Evolutionary conservation across 64 coral and sea anemone species (phyloP).

Genomic region (Platygyra sinensis): DNA sequence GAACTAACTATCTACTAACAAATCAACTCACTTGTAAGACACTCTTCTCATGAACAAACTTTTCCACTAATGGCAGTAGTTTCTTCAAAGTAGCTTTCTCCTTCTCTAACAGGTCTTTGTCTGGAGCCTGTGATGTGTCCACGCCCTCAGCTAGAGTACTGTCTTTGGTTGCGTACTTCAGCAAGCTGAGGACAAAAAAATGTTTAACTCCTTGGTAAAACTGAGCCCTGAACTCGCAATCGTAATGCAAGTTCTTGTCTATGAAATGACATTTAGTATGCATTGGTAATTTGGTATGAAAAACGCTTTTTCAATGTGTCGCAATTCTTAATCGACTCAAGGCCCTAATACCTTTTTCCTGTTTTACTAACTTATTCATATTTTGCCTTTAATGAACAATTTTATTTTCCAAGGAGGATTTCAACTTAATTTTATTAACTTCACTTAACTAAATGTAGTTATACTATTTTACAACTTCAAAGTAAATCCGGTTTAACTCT

Average conservation of each 20-base stretch:
- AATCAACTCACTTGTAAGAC: conserved; percentile 71
- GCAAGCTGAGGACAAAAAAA: conserved; percentile 34
- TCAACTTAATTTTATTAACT: not conserved
- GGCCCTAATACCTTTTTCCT: too few species aligned
- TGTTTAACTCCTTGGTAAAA: not conserved
- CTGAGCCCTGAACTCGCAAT: not conserved
- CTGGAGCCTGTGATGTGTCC: conserved; percentile 70
- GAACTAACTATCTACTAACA: too few species aligned
- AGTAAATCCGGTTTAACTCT: too few species aligned
- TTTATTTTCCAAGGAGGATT: not conserved
- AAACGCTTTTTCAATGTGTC: not conserved
- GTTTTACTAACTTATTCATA: too few species aligned
- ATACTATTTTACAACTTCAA: too few species aligned
- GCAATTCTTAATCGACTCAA: too few species aligned
- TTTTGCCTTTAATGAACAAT: too few species aligned
- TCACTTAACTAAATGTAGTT: too few species aligned
- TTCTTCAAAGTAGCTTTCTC: conserved; percentile 85
- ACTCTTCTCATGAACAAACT: conserved; percentile 91
- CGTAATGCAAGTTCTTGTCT: too few species aligned
- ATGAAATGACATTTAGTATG: too few species aligned
- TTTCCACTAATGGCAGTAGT: conserved; percentile 78
- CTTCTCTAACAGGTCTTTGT: conserved; percentile 86
- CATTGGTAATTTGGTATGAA: too few species aligned
- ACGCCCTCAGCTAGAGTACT: conserved; percentile 78
- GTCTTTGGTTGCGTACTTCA: conserved; percentile 88